These are phyloP conservation scores for Amia ocellicauda DNA, from an alignment of 2,113 vertebrate species.

Conservation along the genomic window DNA sequence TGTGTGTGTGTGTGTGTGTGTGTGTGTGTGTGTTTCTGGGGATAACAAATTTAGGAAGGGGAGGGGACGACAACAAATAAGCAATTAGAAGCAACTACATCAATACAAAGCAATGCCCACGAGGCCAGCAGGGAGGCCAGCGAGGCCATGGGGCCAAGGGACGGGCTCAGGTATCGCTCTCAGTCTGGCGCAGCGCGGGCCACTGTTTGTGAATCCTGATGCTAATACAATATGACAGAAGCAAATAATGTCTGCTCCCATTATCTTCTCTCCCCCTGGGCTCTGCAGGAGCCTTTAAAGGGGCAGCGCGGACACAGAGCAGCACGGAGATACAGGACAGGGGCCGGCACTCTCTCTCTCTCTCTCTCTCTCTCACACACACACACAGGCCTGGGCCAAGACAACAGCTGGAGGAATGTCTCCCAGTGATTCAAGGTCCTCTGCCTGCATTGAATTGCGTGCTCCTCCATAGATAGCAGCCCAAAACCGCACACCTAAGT, in stretches of 20 bases:
- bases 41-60: no score
- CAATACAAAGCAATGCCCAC: neutral
- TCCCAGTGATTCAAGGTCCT: no score
- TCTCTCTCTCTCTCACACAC: neutral
- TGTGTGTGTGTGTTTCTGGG: neutral
- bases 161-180: constrained; percentile 24
- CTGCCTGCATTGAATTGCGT: no score
- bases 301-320: constrained; percentile 45
- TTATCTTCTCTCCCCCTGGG: constrained; percentile 59
- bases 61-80: no score
- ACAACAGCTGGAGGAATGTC: no score
- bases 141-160: neutral
- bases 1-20: constrained; percentile 18
- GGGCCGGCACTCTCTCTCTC: neutral
- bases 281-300: constrained; percentile 67
- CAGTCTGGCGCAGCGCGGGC: constrained; percentile 47
- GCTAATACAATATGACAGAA: constrained; percentile 68
- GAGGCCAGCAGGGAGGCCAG: neutral
- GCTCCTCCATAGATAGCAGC: no score
- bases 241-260: constrained; percentile 72
- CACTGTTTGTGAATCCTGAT: constrained; percentile 58
- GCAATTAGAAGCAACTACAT: no score
- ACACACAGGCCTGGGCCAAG: no score
- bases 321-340: neutral
- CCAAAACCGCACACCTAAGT: no score